phyloP scores from a whole-genome alignment of 2,113 vertebrate species.

The Burhinus oedicnemus region DNA sequence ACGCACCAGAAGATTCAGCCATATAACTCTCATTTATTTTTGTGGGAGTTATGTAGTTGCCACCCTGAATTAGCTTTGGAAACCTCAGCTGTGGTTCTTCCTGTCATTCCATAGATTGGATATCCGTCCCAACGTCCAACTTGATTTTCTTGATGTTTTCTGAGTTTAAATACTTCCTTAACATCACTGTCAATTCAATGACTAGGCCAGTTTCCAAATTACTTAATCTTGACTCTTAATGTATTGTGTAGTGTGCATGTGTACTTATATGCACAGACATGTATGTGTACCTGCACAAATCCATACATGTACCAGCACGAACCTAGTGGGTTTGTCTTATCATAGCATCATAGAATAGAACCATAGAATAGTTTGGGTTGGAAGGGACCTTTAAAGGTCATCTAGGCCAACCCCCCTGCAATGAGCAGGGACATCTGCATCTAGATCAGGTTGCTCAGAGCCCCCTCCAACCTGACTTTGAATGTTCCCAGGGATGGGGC shows the following conservation, averaged over 20 bases:
- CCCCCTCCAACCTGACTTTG: no score
- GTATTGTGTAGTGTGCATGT: neutral
- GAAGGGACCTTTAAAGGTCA: no score
- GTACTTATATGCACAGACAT: neutral
- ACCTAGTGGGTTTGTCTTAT: neutral
- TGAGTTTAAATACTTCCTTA: neutral
- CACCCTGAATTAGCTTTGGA: neutral
- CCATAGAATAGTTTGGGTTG: no score
- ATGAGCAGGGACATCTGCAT: no score
- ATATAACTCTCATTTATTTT: neutral
- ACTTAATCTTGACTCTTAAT: neutral
- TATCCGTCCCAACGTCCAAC: neutral
- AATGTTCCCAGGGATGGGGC: no score
- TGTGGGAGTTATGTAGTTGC: neutral
- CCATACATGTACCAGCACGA: neutral
- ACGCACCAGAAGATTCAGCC: neutral
- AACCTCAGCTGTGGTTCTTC: neutral
- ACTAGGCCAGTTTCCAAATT: neutral
- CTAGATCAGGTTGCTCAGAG: no score
- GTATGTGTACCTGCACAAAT: neutral
- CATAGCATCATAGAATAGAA: no score
- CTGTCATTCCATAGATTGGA: neutral
- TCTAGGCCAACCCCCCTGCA: no score
- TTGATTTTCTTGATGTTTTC: neutral
- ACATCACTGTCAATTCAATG: neutral